These are phyloP conservation scores for Poeciliopsis paucimaculata DNA, from an alignment of 2,797 vertebrate species.

Conservation along the genomic window DNA sequence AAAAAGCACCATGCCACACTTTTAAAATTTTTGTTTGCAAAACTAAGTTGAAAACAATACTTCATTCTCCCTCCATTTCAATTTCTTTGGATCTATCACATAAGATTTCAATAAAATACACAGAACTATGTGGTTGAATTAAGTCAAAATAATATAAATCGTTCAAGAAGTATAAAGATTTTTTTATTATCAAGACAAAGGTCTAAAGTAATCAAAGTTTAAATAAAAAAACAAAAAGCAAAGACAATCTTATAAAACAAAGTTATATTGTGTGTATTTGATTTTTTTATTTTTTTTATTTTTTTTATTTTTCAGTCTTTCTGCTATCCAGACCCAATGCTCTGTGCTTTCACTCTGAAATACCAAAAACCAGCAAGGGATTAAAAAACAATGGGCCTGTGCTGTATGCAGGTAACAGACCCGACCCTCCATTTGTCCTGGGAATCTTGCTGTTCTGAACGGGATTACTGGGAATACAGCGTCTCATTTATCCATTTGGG, in stretches of 20 bases:
- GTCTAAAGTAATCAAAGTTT: background rate
- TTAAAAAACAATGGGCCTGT: background rate
- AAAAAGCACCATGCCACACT: background rate
- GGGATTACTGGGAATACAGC: background rate
- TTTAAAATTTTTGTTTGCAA: background rate
- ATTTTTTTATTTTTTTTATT: no score
- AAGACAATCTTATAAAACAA: background rate
- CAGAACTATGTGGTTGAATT: background rate
- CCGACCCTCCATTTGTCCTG: background rate
- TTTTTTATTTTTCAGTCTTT: background rate
- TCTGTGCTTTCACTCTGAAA: background rate
- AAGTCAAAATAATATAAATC: background rate
- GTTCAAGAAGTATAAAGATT: background rate
- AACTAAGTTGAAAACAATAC: background rate
- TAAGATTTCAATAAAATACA: background rate
- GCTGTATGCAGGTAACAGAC: background rate
- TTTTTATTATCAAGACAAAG: background rate
- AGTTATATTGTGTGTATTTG: background rate
- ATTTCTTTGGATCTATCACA: background rate
- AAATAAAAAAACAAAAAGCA: background rate
- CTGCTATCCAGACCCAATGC: background rate
- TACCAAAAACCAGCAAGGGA: background rate
- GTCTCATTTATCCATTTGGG: background rate
- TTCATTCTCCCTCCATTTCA: background rate
- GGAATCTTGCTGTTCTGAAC: background rate